These are phyloP conservation scores for Phoebastria nigripes DNA, from an alignment of 2,797 vertebrate species.

Conservation along the genomic window DNA sequence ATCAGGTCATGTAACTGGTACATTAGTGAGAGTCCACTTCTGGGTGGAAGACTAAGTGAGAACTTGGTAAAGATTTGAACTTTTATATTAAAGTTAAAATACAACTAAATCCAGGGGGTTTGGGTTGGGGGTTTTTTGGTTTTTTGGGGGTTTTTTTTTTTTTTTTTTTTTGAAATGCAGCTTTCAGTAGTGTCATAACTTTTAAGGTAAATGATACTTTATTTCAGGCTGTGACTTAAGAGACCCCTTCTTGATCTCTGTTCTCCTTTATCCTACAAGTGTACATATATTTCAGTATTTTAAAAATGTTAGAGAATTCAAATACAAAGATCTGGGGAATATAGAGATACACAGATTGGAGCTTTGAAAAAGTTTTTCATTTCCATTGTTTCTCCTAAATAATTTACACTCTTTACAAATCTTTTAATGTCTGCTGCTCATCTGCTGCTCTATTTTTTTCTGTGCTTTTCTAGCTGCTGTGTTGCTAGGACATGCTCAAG, in stretches of 20 bases:
- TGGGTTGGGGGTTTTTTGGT: too few relatives aligned
- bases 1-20: neutral
- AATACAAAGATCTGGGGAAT: neutral
- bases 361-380: neutral
- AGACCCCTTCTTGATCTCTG: neutral
- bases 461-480: neutral
- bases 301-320: neutral
- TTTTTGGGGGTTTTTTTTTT: too few relatives aligned
- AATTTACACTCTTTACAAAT: neutral
- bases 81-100: neutral
- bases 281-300: neutral
- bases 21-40: constrained; percentile 4
- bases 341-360: neutral
- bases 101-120: neutral
- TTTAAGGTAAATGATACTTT: neutral
- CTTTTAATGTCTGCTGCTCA: neutral
- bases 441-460: neutral
- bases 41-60: constrained; percentile 10
- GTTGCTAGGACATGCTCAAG: neutral
- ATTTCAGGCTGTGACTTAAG: neutral
- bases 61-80: neutral
- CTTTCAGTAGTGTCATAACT: neutral
- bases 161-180: neutral
- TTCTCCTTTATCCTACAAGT: neutral
- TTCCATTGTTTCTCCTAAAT: neutral